Evolutionary conservation across 1,140 invertebrate species (phyloP).

Genomic region (Drosophila pectinifera): DNA sequence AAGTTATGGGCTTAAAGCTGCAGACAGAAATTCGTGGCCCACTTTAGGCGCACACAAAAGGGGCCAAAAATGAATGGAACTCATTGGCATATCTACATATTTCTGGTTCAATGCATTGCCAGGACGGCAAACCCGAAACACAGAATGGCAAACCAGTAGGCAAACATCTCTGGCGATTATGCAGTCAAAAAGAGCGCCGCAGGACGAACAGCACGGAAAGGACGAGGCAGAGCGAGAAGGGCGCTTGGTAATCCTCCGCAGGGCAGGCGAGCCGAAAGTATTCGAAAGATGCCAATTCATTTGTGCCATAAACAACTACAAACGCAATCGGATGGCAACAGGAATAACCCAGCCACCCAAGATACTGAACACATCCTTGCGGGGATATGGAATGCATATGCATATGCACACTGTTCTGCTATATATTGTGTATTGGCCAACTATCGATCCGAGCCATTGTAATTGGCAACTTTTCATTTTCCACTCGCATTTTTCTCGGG

Average conservation of each 20-base stretch:
- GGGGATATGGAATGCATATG: constrained; percentile 36
- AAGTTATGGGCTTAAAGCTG: constrained; percentile 19
- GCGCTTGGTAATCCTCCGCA: constrained; percentile 36
- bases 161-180: constrained; percentile 69
- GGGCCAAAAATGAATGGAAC: constrained; percentile 40
- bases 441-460: constrained; percentile 66
- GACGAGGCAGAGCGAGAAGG: not conserved
- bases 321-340: constrained; percentile 45
- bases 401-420: constrained; percentile 17
- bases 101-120: constrained; percentile 77
- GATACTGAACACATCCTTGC: constrained; percentile 25
- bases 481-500: constrained; percentile 42
- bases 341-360: constrained; percentile 23
- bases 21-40: constrained; percentile 11
- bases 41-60: constrained; percentile 30
- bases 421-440: constrained; percentile 43
- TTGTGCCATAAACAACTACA: constrained; percentile 70
- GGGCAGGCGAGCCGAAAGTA: constrained; percentile 49
- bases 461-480: constrained; percentile 69
- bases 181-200: constrained; percentile 50
- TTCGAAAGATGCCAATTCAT: constrained; percentile 78
- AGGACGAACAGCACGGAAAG: constrained; percentile 15
- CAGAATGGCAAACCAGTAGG: constrained; percentile 36
- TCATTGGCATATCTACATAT: constrained; percentile 78
- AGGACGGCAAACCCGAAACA: constrained; percentile 42